Evolutionary conservation across 2,888 invertebrate genomes (phyloP), one percentile per base, ranked within the genome.

Genomic region (Netelia inedita): DNA sequence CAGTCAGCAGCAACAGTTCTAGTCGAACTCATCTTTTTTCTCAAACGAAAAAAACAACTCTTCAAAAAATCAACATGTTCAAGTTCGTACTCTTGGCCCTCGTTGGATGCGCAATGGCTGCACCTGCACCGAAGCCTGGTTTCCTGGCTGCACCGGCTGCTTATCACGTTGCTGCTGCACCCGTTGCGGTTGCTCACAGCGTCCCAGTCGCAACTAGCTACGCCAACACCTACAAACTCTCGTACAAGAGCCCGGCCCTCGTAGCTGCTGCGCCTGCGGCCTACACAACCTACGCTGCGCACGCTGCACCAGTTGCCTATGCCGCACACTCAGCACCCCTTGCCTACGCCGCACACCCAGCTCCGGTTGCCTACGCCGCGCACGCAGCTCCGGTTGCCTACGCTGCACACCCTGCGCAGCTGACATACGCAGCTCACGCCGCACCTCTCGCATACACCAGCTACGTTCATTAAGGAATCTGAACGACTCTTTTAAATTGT

Each of bases 171-270:
- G 92, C 92, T n/a, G 86, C 88, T n/a, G 91, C 92, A 23, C 95
- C 95, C n/a, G 93, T 95, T 11, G 95, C 95, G 68, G 94, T 95
- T 61, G 95, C 95, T 86, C 95, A 95, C 68, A 83, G 81, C 69
- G 83, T 83, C 0, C 79, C 87, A 2, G 88, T 88, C 21, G 96
- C 96, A 88, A 96, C 96, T 88, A 96, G 96, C 87, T 96, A 96
- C 92, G 95, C 96, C 89, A 96, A 96, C 94, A 95, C 95, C 87
- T 95, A 96, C 94, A 95, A 95, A 94, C 95, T 96, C 91, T 91
- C 94, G 68, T 87, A 91, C 80, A 91, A 91, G 87, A 91, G 85
- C 85, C 87, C 94, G 1, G 53, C 66, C 21, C 43, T 69, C 76
- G 74, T 80, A 63, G 85, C 86, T 3, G 72, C 87, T n/a, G 94